A percentile compares a stretch with the other conserved stretches of the same genome.
Evolutionary conservation across 2,113 vertebrate species (phyloP).

Genomic region (Thomomys bottae): DNA sequence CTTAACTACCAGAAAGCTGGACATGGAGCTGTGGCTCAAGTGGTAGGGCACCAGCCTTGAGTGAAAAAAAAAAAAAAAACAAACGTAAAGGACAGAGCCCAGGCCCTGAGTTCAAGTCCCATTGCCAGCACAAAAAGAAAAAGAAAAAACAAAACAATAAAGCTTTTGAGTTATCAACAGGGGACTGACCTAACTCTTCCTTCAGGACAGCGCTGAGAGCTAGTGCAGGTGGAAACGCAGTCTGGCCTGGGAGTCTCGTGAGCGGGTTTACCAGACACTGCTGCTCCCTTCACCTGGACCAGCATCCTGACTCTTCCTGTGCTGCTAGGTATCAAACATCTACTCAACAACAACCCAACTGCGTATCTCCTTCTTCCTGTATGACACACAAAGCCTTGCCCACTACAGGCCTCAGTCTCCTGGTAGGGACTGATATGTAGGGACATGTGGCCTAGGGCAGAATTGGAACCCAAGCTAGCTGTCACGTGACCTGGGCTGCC

Average conservation of each 20-base stretch:
- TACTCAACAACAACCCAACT: background rate
- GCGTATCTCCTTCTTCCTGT: background rate
- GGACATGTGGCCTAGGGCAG: background rate
- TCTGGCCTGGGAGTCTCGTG: background rate
- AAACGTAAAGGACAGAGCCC: too few relatives aligned
- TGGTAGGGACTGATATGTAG: background rate
- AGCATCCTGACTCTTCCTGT: background rate
- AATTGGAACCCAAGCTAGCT: too few relatives aligned
- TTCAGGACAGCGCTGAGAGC: background rate
- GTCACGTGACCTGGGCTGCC: background rate
- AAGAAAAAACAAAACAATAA: background rate
- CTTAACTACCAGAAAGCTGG: too few relatives aligned
- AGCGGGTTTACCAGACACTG: background rate
- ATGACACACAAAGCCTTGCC: background rate
- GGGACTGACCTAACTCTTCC: background rate
- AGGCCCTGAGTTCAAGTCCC: too few relatives aligned
- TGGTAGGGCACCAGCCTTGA: too few relatives aligned
- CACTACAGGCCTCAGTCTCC: background rate
- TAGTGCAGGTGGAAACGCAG: background rate
- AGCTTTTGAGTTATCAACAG: background rate
- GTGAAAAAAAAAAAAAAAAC: too few relatives aligned
- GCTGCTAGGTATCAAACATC: background rate
- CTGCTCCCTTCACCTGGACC: rapidly evolving
- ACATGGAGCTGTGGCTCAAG: too few relatives aligned
- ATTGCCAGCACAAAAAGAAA: too few relatives aligned